phyloP scores from a whole-genome alignment of 2,113 vertebrate genomes.

The Heterotilapia buettikoferi region DNA sequence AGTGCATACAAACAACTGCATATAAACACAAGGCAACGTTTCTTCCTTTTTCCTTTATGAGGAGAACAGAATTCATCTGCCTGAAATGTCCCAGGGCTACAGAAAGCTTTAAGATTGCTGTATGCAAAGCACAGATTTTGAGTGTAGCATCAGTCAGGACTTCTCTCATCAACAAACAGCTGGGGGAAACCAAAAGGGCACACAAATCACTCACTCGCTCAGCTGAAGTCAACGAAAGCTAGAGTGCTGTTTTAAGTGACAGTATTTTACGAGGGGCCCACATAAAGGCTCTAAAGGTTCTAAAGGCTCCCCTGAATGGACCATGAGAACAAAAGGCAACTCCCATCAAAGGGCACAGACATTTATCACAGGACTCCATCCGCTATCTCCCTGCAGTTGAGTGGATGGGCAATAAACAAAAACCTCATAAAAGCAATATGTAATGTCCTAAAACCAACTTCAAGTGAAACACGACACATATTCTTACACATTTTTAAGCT shows the following conservation, averaged over 20 bases:
- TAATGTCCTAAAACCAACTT: background rate
- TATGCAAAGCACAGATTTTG: conserved; percentile 19
- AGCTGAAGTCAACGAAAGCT: conserved; percentile 28
- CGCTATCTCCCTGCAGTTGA: background rate
- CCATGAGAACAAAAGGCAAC: conserved; percentile 19
- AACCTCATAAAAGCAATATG: background rate
- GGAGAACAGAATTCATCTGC: background rate
- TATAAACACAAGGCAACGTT: background rate
- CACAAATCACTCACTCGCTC: conserved; percentile 50
- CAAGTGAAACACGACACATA: background rate
- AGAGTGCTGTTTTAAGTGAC: conserved; percentile 27
- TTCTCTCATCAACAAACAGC: conserved; percentile 59
- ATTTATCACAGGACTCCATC: background rate
- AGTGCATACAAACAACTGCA: background rate
- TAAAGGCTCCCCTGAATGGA: conserved; percentile 26
- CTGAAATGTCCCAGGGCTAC: conserved; percentile 15
- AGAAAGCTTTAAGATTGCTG: conserved; percentile 14
- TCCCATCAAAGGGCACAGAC: background rate
- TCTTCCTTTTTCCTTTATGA: background rate
- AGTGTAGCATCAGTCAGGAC: conserved; percentile 27
- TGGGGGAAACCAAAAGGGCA: conserved; percentile 42
- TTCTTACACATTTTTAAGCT: background rate
- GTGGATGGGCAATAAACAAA: background rate
- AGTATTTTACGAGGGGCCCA: conserved; percentile 9
- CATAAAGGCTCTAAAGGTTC: background rate